Evolutionary conservation across 92 coral and sea anemone species (phyloP), one percentile per base, ranked within the genome.

Genomic region (Desmophyllum pertusum): DNA sequence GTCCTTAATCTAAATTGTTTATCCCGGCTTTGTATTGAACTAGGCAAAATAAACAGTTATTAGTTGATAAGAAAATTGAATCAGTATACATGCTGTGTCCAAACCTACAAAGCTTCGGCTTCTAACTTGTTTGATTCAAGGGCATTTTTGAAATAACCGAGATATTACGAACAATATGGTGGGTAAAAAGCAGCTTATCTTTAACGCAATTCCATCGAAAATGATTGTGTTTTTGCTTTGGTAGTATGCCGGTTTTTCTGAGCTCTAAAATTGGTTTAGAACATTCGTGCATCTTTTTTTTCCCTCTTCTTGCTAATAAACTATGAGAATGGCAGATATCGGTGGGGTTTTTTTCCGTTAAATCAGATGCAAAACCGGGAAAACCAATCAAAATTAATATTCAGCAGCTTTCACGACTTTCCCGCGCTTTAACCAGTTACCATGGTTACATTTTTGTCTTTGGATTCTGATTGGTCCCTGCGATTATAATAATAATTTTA

Each of bases 21-120:
- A 35, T 48, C 75, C 27, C 62, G 2, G 40, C 21, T 79, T 65
- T 64, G 37, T 27, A 31, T 42, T 10, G 50, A 63, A 63, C 68
- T 14, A 46, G 83, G 38, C 83, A 79, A 79, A 79, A 66, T 64
- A 79, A 64, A 79, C 83, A 64, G 37, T 64, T 45, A 6, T 65
- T 79, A 79, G 66, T 79, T 79, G 66, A 64, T 31, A 39, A 46
- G 33, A 27, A 77, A 33, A 57, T 76, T 76, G 63, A 57, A 40
- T 79, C 9, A 43, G 33, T 55, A 23, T 23, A 21, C 72, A 46
- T 27, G 81, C 51, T 21, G 51, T 23, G 35, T 18, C 33, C 29
- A 29, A 55, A 55, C 25, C 23, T 27, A 21, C 23, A 4, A n/a
- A n/a, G n/a, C n/a, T 21, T 53, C 21, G 61, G 3, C 61, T 53